Conservation (phyloP, 2,113 vertebrate genomes). For the Syngnathus typhle region DNA sequence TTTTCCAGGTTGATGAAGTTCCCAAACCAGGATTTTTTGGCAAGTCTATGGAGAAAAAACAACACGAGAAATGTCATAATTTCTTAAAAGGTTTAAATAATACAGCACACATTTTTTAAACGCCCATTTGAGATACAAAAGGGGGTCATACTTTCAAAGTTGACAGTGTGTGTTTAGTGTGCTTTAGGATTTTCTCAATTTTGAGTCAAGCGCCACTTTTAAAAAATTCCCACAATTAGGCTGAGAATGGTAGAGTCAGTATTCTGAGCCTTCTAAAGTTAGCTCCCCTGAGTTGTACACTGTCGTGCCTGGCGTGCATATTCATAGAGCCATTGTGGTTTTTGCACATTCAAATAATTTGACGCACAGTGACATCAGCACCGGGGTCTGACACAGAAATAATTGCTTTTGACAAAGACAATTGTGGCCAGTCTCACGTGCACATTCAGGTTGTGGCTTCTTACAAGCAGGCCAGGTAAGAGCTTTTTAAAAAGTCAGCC, state of each 20-base stretch:
- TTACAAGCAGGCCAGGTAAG: neutral
- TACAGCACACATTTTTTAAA: no score
- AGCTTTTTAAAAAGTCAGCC: neutral
- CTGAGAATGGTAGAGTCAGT: no score
- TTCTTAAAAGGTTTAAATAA: neutral
- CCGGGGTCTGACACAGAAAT: no score
- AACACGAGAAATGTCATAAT: neutral
- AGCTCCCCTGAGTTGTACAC: no score
- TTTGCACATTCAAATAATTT: neutral
- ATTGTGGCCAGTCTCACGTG: neutral
- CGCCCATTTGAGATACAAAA: no score
- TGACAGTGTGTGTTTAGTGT: no score
- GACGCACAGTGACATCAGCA: neutral
- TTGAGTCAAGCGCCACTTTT: no score
- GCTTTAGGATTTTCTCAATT: no score
- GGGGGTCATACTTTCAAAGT: no score
- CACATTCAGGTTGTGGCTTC: neutral
- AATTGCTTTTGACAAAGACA: neutral
- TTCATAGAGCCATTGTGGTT: neutral
- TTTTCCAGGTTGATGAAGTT: constrained; percentile 99
- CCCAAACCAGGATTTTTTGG: constrained; percentile 99
- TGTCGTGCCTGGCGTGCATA: no score
- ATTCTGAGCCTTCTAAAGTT: no score
- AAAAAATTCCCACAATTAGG: no score
- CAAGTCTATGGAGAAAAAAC: constrained; percentile 75